Conservation (phyloP, 2,113 vertebrate genomes). For the Sporophila hypoxantha region DNA sequence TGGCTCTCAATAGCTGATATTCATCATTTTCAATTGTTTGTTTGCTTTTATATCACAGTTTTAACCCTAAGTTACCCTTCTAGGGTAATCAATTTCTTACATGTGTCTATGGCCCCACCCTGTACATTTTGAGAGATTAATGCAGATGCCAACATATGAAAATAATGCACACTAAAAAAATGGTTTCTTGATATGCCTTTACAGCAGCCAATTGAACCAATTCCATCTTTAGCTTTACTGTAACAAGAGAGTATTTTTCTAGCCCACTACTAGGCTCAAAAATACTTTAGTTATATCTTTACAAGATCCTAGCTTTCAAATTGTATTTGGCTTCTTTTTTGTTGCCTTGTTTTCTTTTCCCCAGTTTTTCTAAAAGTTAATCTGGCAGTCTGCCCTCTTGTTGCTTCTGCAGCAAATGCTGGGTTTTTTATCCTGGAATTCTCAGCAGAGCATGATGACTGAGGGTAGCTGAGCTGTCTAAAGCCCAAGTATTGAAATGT, state of each 20-base stretch:
- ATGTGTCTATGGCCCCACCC: neutral
- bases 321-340: neutral
- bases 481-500: neutral
- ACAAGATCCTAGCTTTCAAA: constrained; percentile 4
- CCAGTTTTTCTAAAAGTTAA: constrained; percentile 2
- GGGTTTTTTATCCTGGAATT: neutral
- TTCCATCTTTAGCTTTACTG: neutral
- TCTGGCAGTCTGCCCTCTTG: neutral
- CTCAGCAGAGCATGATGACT: neutral
- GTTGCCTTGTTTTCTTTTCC: neutral
- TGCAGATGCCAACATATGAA: neutral
- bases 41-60: neutral
- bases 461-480: neutral
- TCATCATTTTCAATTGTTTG: neutral
- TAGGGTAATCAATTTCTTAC: neutral
- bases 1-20: neutral
- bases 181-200: neutral
- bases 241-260: constrained; percentile 14
- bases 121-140: neutral
- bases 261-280: neutral
- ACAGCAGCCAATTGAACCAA: neutral
- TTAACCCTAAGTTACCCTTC: neutral
- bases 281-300: constrained; percentile 15
- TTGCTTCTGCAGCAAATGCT: constrained; percentile 5
- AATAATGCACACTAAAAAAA: neutral